Conservation (phyloP, 2,888 invertebrate species). For the Lasioglossum figueresi region DNA sequence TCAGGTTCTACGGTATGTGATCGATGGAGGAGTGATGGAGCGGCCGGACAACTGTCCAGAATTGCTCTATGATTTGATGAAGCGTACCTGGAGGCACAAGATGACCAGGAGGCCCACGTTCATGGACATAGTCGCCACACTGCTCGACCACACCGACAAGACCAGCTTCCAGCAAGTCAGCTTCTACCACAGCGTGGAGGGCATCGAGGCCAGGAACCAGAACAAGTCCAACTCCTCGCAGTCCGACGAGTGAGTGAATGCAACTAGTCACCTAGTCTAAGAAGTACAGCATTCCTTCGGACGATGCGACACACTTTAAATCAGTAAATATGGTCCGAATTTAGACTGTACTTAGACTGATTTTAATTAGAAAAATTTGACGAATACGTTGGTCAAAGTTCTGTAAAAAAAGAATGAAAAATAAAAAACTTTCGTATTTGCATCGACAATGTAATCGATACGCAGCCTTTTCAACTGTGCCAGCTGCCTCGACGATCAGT, state of each 20-base stretch:
- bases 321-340: too few species aligned
- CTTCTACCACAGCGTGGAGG: constrained; percentile 87
- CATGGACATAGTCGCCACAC: constrained; percentile 90
- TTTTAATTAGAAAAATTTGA: too few species aligned
- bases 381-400: too few species aligned
- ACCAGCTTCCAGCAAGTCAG: constrained; percentile 87
- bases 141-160: constrained; percentile 88
- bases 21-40: constrained; percentile 97
- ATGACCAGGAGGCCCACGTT: constrained; percentile 93
- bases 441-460: too few species aligned
- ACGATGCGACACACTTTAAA: too few species aligned
- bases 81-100: constrained; percentile 95
- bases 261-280: background rate
- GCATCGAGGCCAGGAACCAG: constrained; percentile 85
- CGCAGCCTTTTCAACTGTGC: too few species aligned
- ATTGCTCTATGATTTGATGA: constrained; percentile 95
- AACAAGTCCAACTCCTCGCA: constrained; percentile 76
- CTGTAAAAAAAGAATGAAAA: too few species aligned
- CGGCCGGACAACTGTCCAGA: constrained; percentile 98
- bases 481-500: too few species aligned
- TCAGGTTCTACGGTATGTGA: constrained; percentile 91
- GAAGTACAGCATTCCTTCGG: background rate
- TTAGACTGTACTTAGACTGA: too few species aligned
- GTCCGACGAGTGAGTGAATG: constrained; percentile 75
- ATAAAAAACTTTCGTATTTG: too few species aligned